Evolutionary conservation across 2,888 invertebrate species (phyloP).

Genomic region (Phaedon cochleariae): DNA sequence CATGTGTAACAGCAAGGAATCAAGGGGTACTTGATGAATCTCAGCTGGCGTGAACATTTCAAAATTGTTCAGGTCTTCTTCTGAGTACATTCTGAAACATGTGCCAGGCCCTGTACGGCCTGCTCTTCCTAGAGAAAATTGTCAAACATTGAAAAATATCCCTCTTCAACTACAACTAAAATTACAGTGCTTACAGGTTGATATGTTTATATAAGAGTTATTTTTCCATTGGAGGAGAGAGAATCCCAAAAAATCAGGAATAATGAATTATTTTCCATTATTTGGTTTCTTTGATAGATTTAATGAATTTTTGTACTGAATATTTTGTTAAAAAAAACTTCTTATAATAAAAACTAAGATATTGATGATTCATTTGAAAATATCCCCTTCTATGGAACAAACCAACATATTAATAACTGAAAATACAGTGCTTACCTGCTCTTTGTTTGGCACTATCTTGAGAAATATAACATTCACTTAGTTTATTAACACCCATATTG

Average conservation of each 20-base stretch:
- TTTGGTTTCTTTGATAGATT: too few relatives aligned
- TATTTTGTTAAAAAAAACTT: too few relatives aligned
- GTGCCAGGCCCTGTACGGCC: conserved; percentile 95
- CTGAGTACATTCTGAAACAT: conserved; percentile 89
- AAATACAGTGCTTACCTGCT: conserved; percentile 63
- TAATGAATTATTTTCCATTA: too few relatives aligned
- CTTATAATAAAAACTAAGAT: too few relatives aligned
- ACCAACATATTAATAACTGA: too few relatives aligned
- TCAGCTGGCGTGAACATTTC: conserved; percentile 91
- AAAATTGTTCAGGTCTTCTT: conserved; percentile 81
- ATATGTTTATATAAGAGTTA: too few relatives aligned
- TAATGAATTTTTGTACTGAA: too few relatives aligned
- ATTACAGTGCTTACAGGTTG: too few relatives aligned
- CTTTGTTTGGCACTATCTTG: conserved; percentile 86
- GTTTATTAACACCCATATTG: conserved; percentile 85
- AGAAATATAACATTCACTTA: conserved; percentile 97
- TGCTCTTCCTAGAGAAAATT: conserved; percentile 74
- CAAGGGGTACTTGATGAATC: conserved; percentile 92
- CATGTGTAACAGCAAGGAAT: conserved; percentile 91
- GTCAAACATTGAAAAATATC: not conserved
- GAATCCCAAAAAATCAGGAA: too few relatives aligned
- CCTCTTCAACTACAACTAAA: not conserved
- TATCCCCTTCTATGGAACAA: too few relatives aligned
- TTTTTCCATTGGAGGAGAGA: too few relatives aligned
- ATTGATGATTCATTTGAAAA: too few relatives aligned